These are phyloP conservation scores for Porites evermanni DNA, from an alignment of 92 coral and sea anemone species.

Conservation along the genomic window DNA sequence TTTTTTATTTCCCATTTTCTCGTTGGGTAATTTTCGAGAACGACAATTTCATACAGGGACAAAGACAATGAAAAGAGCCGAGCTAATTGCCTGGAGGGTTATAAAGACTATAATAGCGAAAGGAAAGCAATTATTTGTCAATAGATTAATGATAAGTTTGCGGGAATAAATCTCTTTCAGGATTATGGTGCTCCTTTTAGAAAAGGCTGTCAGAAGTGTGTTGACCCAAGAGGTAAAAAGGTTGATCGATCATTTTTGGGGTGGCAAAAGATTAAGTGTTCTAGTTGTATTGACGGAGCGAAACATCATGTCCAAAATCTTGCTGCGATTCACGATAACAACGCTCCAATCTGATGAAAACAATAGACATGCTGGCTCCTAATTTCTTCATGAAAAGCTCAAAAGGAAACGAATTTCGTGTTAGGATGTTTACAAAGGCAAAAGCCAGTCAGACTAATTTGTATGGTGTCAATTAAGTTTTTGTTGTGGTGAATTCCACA, in stretches of 20 bases:
- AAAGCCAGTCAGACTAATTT: slow-evolving; percentile 38
- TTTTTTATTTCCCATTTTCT: slow-evolving; percentile 37
- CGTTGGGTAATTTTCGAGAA: slow-evolving; percentile 33
- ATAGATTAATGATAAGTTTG: slow-evolving; percentile 33
- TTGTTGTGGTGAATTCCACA: slow-evolving; percentile 55
- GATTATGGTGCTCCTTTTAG: slow-evolving; percentile 4
- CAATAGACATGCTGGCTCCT: slow-evolving; percentile 32
- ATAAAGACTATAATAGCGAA: background rate
- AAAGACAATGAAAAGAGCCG: slow-evolving; percentile 19
- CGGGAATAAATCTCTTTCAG: slow-evolving; percentile 24
- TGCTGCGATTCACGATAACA: slow-evolving; percentile 6
- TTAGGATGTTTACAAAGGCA: slow-evolving; percentile 48
- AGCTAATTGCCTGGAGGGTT: slow-evolving; percentile 16
- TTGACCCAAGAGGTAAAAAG: slow-evolving; percentile 9
- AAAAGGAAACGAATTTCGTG: slow-evolving; percentile 50
- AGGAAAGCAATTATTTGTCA: slow-evolving; percentile 22
- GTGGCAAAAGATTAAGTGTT: background rate
- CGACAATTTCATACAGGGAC: slow-evolving; percentile 28
- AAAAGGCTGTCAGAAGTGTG: slow-evolving; percentile 1
- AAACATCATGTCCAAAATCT: background rate
- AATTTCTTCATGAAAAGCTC: background rate
- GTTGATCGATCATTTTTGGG: slow-evolving; percentile 13
- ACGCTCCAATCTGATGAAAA: background rate
- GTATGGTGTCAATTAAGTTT: slow-evolving; percentile 40
- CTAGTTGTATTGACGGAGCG: background rate